phyloP scores from a whole-genome alignment of 1,140 invertebrate species.

The Pachypsylla venusta region DNA sequence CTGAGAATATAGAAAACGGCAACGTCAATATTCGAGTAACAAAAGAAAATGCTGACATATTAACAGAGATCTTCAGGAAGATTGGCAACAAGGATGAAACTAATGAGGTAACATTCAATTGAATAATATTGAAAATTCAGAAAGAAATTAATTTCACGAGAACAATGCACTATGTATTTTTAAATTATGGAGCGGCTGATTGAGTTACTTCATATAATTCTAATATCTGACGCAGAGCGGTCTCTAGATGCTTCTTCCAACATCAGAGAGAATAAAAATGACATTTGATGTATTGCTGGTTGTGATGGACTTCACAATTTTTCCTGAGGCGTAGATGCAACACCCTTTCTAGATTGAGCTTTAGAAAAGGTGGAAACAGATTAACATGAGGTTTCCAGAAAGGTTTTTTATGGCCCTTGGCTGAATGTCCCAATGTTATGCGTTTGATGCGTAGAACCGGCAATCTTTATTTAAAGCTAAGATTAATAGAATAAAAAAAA shows the following conservation, averaged over 20 bases:
- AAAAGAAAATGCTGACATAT: slow-evolving; percentile 57
- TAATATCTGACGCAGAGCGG: slow-evolving; percentile 2
- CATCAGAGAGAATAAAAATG: not conserved
- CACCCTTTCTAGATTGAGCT: too few relatives aligned
- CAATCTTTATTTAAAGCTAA: too few relatives aligned
- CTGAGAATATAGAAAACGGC: not conserved
- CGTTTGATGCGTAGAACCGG: too few relatives aligned
- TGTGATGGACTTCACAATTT: too few relatives aligned
- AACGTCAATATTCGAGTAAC: slow-evolving; percentile 30
- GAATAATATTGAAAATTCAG: not conserved
- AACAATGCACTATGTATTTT: slow-evolving; percentile 6
- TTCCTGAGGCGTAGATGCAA: too few relatives aligned
- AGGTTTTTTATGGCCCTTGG: too few relatives aligned
- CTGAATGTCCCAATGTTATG: too few relatives aligned
- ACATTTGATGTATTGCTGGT: not conserved
- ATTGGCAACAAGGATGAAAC: slow-evolving; percentile 80
- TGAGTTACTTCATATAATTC: slow-evolving; percentile 9
- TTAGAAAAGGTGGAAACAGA: too few relatives aligned
- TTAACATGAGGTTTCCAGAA: too few relatives aligned
- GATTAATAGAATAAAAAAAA: too few relatives aligned
- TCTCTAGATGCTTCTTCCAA: slow-evolving; percentile 3
- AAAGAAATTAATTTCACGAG: not conserved
- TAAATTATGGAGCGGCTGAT: slow-evolving; percentile 11
- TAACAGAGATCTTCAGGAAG: slow-evolving; percentile 82
- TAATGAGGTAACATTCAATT: slow-evolving; percentile 42